Percentiles rank a stretch among this genome's conserved stretches.
These are phyloP conservation scores for Octodonta nipae DNA, from an alignment of 2,888 invertebrate genomes.

Conservation along the genomic window DNA sequence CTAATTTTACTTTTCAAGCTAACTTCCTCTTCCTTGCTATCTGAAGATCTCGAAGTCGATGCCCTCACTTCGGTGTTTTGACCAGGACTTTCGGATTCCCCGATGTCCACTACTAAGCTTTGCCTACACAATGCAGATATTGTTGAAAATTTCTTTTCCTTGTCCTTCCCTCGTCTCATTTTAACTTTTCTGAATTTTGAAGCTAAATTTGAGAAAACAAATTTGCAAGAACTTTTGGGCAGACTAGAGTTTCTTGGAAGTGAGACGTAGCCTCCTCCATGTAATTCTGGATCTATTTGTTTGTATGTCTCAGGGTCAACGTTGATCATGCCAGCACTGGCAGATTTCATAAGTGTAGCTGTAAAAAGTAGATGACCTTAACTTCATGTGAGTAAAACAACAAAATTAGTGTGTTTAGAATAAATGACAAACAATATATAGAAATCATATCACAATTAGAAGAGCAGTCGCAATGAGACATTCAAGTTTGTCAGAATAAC, in stretches of 20 bases:
- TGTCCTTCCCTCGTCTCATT: conserved; percentile 35
- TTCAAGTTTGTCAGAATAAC: no score
- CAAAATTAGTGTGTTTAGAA: no score
- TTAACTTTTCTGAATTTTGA: conserved; percentile 47
- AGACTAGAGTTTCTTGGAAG: conserved; percentile 35
- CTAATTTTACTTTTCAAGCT: conserved; percentile 27
- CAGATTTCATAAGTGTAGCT: conserved; percentile 48
- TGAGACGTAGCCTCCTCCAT: conserved; percentile 40
- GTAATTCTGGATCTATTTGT: conserved; percentile 37
- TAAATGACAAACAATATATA: no score
- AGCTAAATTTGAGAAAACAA: conserved; percentile 44
- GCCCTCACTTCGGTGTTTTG: conserved; percentile 1
- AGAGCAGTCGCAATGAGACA: no score
- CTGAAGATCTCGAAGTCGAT: conserved; percentile 8
- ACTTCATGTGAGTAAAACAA: no score
- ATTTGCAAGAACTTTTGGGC: conserved; percentile 25
- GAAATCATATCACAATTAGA: no score
- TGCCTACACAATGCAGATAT: conserved; percentile 61
- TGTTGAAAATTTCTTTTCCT: conserved; percentile 37
- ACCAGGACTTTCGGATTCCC: conserved; percentile 2
- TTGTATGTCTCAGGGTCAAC: conserved; percentile 48
- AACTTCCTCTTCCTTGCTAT: no score
- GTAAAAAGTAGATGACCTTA: background rate
- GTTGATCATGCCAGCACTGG: conserved; percentile 67
- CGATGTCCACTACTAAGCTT: conserved; percentile 54